Evolutionary conservation across 2,888 invertebrate species (phyloP).

Genomic region (Synergus umbraculus): DNA sequence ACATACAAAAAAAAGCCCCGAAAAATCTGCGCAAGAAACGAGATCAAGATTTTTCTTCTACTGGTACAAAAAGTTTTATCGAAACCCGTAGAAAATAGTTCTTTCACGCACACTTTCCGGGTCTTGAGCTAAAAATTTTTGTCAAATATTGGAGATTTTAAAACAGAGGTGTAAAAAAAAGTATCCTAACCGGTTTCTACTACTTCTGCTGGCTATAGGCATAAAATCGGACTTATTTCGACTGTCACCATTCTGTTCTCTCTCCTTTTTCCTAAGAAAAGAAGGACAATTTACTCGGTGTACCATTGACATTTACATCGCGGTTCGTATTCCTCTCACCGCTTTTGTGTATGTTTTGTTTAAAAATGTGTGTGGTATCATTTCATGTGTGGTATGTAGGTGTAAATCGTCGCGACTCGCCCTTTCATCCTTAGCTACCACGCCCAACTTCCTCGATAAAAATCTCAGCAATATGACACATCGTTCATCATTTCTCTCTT

Average conservation of each 20-base stretch:
- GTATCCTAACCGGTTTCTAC: constrained; percentile 6
- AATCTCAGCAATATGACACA: constrained; percentile 67
- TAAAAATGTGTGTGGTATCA: not conserved
- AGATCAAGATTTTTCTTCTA: constrained; percentile 32
- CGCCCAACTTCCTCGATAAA: constrained; percentile 55
- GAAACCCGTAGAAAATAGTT: constrained; percentile 5
- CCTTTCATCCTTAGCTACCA: constrained; percentile 39
- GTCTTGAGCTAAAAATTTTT: not conserved
- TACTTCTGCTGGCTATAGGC: constrained; percentile 1
- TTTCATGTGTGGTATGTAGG: constrained; percentile 13
- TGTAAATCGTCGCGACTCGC: constrained; percentile 39
- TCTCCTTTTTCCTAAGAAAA: not conserved
- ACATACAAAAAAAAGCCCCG: not conserved
- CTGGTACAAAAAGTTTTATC: not conserved
- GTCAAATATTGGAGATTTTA: constrained; percentile 1
- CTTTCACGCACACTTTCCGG: constrained; percentile 11
- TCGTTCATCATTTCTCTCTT: constrained; percentile 45
- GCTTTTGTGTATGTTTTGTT: constrained; percentile 18
- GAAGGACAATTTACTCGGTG: constrained; percentile 20
- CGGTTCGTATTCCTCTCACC: constrained; percentile 28
- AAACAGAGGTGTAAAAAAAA: not conserved
- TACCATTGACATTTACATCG: constrained; percentile 39
- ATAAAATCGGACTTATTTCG: not conserved
- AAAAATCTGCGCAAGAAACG: constrained; percentile 32
- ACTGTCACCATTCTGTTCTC: not conserved